Percentiles rank a stretch among this genome's conserved stretches.
Evolutionary conservation across 2,797 vertebrate genomes (phyloP).

Genomic region (Chloroceryle inda): DNA sequence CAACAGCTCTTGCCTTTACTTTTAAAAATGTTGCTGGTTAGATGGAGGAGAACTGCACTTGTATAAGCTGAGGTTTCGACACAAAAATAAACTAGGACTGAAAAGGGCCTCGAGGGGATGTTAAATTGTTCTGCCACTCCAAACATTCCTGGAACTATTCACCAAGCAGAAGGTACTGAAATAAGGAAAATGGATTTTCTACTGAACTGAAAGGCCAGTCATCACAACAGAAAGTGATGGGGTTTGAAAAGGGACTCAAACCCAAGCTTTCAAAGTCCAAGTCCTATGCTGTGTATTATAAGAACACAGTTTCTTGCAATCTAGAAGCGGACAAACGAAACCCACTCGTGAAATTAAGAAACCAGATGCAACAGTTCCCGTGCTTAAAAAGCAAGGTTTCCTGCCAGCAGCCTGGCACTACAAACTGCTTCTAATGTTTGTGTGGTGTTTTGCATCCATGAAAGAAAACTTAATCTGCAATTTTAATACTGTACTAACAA

Average conservation of each 20-base stretch:
- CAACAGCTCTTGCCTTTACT: neutral
- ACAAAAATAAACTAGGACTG: neutral
- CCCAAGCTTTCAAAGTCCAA: neutral
- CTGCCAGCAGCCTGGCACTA: neutral
- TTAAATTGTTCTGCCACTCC: neutral
- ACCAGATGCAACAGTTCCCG: neutral
- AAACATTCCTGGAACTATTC: neutral
- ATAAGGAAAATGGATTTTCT: neutral
- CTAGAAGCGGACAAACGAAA: neutral
- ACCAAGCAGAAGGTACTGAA: neutral
- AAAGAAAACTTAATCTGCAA: neutral
- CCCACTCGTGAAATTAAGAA: neutral
- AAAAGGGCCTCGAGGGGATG: neutral
- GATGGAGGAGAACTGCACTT: neutral
- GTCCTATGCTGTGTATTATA: neutral
- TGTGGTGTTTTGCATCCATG: neutral
- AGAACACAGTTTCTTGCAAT: neutral
- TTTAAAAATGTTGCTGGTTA: neutral
- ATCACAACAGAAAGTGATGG: neutral
- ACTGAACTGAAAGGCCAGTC: neutral
- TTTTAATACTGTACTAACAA: neutral
- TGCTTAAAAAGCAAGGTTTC: neutral
- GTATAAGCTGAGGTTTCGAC: neutral
- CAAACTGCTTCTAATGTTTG: neutral
- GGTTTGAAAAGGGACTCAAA: neutral